Conservation (phyloP, 2,797 vertebrate species). For the Sebastes cheni region DNA sequence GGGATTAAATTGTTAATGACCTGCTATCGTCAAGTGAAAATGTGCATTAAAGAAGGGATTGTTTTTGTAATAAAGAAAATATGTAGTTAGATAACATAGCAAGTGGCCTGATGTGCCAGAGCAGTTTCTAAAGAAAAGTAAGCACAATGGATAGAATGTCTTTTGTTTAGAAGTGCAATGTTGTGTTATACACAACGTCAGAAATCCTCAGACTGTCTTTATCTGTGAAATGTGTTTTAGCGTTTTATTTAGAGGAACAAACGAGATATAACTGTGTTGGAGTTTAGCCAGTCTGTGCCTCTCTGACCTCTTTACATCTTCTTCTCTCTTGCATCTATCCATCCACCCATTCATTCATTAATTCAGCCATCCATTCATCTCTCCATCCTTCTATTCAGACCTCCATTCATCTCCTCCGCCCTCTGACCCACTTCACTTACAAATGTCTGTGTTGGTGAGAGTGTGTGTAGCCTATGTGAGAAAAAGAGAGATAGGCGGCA, state of each 20-base stretch:
- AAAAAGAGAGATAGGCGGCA: conserved; percentile 12
- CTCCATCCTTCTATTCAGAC: conserved; percentile 64
- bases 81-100: not conserved
- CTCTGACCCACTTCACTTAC: conserved; percentile 79
- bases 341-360: conserved; percentile 56
- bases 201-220: not conserved
- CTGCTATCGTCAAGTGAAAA: not conserved
- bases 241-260: conserved; percentile 4
- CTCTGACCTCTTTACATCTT: conserved; percentile 78
- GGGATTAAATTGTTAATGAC: no score
- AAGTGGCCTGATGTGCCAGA: not conserved
- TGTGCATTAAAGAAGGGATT: not conserved
- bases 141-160: not conserved
- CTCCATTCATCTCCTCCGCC: conserved; percentile 66
- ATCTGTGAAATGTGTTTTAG: not conserved
- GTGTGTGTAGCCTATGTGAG: conserved; percentile 16
- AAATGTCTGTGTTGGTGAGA: conserved; percentile 61
- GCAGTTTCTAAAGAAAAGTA: not conserved
- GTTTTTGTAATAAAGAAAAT: not conserved
- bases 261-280: conserved; percentile 46
- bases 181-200: not conserved
- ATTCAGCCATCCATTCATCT: conserved; percentile 67
- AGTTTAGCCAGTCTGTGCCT: conserved; percentile 63
- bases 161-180: not conserved
- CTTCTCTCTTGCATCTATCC: conserved; percentile 57